Percentiles rank a stretch among this genome's conserved stretches.
Conservation (phyloP, 2,113 vertebrate species). For the Struthio camelus region DNA sequence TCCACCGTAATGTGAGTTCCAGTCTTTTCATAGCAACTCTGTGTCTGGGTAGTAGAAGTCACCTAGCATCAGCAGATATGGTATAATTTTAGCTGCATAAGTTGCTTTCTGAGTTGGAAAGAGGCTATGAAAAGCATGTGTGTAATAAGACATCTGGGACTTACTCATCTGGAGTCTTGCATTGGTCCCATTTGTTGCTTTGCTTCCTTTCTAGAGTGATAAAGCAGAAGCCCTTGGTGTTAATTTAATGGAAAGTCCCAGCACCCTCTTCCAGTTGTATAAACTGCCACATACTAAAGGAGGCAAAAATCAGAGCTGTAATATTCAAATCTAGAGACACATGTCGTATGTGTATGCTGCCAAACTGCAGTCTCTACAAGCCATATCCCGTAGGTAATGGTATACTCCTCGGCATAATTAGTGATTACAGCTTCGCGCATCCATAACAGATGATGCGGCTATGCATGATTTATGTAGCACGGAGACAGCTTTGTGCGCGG, state of each 20-base stretch:
- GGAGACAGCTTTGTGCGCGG: background rate
- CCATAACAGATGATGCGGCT: constrained; percentile 46
- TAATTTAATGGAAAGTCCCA: background rate
- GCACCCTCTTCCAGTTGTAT: background rate
- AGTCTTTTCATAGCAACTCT: background rate
- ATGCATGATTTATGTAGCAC: constrained; percentile 61
- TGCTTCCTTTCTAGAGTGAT: background rate
- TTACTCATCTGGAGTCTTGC: constrained; percentile 33
- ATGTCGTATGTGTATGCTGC: background rate
- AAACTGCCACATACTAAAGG: background rate
- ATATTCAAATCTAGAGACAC: background rate
- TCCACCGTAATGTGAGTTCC: background rate
- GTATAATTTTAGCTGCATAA: constrained; percentile 36
- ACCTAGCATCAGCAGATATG: background rate
- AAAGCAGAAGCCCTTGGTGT: background rate
- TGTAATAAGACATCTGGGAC: constrained; percentile 9
- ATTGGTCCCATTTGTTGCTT: background rate
- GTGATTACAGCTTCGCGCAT: constrained; percentile 16
- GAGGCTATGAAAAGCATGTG: background rate
- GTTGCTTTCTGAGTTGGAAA: constrained; percentile 16
- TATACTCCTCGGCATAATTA: constrained; percentile 12
- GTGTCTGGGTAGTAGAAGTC: background rate
- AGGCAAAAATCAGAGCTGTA: background rate
- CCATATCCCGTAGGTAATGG: constrained; percentile 20
- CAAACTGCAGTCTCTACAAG: background rate